These are phyloP conservation scores for Callorhinus ursinus DNA, from an alignment of 2,113 vertebrate species.

Conservation along the genomic window DNA sequence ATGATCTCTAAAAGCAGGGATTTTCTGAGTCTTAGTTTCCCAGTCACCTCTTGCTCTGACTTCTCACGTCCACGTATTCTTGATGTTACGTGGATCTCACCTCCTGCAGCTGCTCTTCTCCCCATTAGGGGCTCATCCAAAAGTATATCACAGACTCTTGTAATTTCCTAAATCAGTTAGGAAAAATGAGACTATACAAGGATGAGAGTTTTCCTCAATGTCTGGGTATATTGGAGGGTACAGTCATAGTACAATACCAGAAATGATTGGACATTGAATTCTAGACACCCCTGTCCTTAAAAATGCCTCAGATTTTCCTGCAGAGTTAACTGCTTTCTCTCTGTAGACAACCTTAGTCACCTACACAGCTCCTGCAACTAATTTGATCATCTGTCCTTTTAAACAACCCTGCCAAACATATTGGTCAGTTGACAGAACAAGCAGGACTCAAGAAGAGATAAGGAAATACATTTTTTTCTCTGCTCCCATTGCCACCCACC, in stretches of 20 bases:
- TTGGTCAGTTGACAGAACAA: background rate
- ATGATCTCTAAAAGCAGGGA: background rate
- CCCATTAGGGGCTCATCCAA: background rate
- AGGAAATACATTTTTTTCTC: background rate
- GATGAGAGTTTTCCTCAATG: background rate
- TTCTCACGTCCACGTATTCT: background rate
- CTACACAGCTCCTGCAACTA: background rate
- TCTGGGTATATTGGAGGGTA: background rate
- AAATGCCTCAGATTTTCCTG: background rate
- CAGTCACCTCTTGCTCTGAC: background rate
- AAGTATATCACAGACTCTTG: background rate
- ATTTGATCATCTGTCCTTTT: background rate
- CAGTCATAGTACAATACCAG: background rate
- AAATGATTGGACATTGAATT: background rate
- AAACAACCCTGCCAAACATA: background rate
- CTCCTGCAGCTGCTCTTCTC: background rate
- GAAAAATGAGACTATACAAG: background rate
- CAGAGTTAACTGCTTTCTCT: background rate
- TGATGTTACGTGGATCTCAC: background rate
- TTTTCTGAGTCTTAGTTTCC: background rate
- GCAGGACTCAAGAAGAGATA: background rate
- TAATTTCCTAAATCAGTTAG: background rate
- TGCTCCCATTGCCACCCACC: no score
- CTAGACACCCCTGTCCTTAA: background rate
- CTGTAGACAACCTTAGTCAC: background rate